Conservation (phyloP, 37 sponge, comb jelly and placozoan genomes). For the Bolinopsis microptera region DNA sequence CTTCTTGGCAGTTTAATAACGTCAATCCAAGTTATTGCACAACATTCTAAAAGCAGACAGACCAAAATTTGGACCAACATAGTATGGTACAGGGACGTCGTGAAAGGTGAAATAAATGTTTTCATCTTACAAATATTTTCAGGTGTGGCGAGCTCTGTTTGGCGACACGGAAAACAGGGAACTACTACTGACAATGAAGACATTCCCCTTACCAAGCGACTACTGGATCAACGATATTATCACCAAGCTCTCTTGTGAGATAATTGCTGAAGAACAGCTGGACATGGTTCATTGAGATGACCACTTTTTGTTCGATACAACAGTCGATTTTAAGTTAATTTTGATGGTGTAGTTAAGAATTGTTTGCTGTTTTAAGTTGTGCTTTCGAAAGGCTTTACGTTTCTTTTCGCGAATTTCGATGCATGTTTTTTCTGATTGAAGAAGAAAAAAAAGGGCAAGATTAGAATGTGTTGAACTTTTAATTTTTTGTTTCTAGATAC, state of each 20-base stretch:
- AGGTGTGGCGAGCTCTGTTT: constrained; percentile 39
- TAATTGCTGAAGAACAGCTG: constrained; percentile 1
- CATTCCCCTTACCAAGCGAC: constrained; percentile 54
- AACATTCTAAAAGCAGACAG: too few relatives aligned
- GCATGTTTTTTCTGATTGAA: too few relatives aligned
- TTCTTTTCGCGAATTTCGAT: not conserved
- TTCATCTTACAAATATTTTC: too few relatives aligned
- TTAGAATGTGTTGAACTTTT: too few relatives aligned
- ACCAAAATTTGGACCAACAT: too few relatives aligned
- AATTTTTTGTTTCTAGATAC: too few relatives aligned
- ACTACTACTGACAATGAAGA: constrained; percentile 57
- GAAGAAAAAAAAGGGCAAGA: too few relatives aligned
- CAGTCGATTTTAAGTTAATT: not conserved
- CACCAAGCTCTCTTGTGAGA: constrained; percentile 51
- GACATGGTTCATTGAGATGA: constrained; percentile 12
- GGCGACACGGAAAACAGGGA: constrained; percentile 49
- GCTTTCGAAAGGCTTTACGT: not conserved
- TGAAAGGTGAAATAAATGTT: too few relatives aligned
- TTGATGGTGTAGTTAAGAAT: not conserved
- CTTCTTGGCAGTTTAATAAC: too few relatives aligned
- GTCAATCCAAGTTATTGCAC: too few relatives aligned
- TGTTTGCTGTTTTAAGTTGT: not conserved
- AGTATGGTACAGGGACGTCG: too few relatives aligned
- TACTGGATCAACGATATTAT: constrained; percentile 41
- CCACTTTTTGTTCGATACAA: too few relatives aligned